Evolutionary conservation across 2,797 vertebrate species (phyloP).

Genomic region (Pangasius mekongensis): DNA sequence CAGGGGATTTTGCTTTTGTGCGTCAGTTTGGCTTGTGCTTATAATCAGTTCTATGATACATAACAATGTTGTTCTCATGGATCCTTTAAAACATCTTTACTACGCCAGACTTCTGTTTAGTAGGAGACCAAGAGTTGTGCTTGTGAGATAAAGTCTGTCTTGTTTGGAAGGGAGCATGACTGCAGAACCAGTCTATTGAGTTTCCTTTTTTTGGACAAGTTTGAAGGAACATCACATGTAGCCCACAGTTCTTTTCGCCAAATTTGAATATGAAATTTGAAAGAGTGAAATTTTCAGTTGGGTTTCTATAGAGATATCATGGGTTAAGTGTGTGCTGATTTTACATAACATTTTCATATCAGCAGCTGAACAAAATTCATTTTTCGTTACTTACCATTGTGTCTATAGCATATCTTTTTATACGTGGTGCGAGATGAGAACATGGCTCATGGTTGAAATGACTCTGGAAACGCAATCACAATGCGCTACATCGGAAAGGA

Average conservation of each 20-base stretch:
- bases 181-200: neutral
- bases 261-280: neutral
- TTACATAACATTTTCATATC: neutral
- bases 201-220: constrained; percentile 10
- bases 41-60: neutral
- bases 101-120: neutral
- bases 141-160: neutral
- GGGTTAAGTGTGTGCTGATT: neutral
- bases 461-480: no score
- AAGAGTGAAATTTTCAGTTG: neutral
- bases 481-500: no score
- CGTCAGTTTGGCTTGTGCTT: neutral
- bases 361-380: no score
- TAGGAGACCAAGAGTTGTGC: neutral
- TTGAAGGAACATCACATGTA: neutral
- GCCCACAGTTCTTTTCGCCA: neutral
- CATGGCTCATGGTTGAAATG: neutral
- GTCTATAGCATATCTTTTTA: neutral
- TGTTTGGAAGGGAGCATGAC: neutral
- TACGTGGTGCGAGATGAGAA: neutral
- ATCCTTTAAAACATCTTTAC: neutral
- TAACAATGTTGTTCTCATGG: neutral
- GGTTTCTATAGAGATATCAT: neutral
- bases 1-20: neutral
- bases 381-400: neutral